Conservation (phyloP, 2,797 vertebrate species). For the Cirrhinus mrigala region DNA sequence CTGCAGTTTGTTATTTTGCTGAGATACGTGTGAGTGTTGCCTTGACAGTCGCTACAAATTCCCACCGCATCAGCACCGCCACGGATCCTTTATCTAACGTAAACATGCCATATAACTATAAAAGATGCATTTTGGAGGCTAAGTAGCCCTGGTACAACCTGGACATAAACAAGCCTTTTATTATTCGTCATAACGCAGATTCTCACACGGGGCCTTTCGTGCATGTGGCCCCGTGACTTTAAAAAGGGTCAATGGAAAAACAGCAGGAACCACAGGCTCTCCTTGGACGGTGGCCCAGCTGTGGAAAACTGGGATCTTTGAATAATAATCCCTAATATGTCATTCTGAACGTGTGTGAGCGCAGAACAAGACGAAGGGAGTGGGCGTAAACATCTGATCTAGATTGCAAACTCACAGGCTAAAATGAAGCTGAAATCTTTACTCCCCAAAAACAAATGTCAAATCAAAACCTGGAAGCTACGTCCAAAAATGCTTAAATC, state of each 20-base stretch:
- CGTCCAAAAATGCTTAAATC: conserved; percentile 2
- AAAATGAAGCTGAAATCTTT: conserved; percentile 37
- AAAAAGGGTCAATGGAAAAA: conserved; percentile 62
- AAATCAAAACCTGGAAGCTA: conserved; percentile 27
- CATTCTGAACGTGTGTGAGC: conserved; percentile 54
- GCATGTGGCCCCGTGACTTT: conserved; percentile 50
- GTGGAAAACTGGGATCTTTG: conserved; percentile 57
- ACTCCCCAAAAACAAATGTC: conserved; percentile 31
- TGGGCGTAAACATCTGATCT: conserved; percentile 47
- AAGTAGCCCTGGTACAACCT: conserved; percentile 20
- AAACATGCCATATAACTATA: conserved; percentile 36
- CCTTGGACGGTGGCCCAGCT: conserved; percentile 53
- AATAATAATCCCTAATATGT: conserved; percentile 60
- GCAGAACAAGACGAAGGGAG: not conserved
- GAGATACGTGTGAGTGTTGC: conserved; percentile 15
- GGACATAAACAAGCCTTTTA: not conserved
- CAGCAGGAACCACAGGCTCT: conserved; percentile 55
- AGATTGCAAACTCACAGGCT: conserved; percentile 26
- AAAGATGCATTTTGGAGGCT: not conserved
- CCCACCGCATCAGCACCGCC: conserved; percentile 37
- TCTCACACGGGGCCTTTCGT: conserved; percentile 40
- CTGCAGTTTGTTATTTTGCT: conserved; percentile 27
- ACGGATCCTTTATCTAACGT: conserved; percentile 33
- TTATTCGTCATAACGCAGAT: conserved; percentile 7
- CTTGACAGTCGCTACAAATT: conserved; percentile 31